These are phyloP conservation scores for Zygothrica quintamaculata DNA, from an alignment of 2,888 invertebrate species.

Conservation along the genomic window DNA sequence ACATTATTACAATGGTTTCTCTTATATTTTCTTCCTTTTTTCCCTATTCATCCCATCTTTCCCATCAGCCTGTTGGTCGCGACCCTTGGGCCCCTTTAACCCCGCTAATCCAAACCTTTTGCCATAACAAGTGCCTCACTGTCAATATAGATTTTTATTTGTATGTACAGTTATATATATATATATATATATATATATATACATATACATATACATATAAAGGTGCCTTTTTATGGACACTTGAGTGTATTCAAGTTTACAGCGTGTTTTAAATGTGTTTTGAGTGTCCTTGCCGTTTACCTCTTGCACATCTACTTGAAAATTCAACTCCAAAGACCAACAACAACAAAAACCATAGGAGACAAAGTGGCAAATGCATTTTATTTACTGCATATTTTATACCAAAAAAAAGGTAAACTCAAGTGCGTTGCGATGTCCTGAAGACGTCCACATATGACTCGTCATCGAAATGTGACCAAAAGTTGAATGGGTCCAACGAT, in stretches of 20 bases:
- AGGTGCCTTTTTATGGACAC: conserved; percentile 64
- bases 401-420: conserved; percentile 52
- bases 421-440: conserved; percentile 43
- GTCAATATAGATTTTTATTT: conserved; percentile 66
- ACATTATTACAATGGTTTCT: conserved; percentile 74
- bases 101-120: conserved; percentile 19
- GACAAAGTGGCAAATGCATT: conserved; percentile 68
- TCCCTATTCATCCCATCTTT: too few species aligned
- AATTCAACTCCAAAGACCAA: conserved; percentile 6
- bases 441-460: conserved; percentile 8
- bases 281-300: conserved; percentile 27
- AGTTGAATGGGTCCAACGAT: neutral
- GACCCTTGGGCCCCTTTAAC: conserved; percentile 14
- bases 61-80: conserved; percentile 29
- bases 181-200: conserved; percentile 4
- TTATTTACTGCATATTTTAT: conserved; percentile 67
- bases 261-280: conserved; percentile 70
- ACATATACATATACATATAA: conserved; percentile 17
- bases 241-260: conserved; percentile 72
- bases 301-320: conserved; percentile 8
- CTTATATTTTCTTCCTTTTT: conserved; percentile 18
- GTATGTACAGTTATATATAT: conserved; percentile 2
- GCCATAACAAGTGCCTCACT: conserved; percentile 43
- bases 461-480: conserved; percentile 14
- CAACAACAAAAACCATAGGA: conserved; percentile 14